Percentiles rank a stretch among this genome's conserved stretches.
These are phyloP conservation scores for Poecilobothrus nobilitatus DNA, from an alignment of 2,888 invertebrate species.

Conservation along the genomic window DNA sequence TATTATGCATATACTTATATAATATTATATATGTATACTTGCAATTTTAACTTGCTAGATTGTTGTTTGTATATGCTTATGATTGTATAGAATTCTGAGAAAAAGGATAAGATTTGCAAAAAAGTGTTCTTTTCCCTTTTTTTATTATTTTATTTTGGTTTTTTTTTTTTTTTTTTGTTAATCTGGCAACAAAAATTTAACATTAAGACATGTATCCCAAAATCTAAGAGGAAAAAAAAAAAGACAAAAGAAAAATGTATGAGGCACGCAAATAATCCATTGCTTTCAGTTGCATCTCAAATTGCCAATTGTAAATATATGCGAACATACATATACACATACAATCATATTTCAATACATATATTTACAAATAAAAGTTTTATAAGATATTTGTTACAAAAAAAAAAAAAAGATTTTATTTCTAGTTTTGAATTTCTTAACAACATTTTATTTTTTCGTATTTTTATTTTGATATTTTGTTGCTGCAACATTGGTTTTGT, in stretches of 20 bases:
- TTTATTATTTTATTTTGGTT: background rate
- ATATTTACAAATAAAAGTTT: too few relatives aligned
- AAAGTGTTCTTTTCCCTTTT: background rate
- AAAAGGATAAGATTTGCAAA: background rate
- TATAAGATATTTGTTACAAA: too few relatives aligned
- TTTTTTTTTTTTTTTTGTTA: background rate
- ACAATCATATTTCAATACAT: too few relatives aligned
- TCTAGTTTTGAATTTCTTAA: too few relatives aligned
- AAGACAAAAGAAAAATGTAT: background rate
- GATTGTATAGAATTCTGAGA: background rate
- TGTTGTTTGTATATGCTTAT: background rate
- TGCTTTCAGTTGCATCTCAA: background rate
- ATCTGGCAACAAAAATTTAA: background rate
- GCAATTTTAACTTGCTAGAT: background rate
- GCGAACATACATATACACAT: background rate
- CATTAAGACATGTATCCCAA: slow-evolving; percentile 2
- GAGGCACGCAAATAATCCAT: background rate
- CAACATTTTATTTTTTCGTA: too few relatives aligned
- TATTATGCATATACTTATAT: background rate
- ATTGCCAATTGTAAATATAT: background rate
- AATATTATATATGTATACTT: background rate
- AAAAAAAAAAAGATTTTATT: too few relatives aligned
- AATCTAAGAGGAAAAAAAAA: background rate
- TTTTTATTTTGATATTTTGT: too few relatives aligned
- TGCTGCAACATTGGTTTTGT: too few relatives aligned